These are phyloP conservation scores for Allolobophora icterica DNA, from an alignment of 2,888 invertebrate genomes.

Conservation along the genomic window DNA sequence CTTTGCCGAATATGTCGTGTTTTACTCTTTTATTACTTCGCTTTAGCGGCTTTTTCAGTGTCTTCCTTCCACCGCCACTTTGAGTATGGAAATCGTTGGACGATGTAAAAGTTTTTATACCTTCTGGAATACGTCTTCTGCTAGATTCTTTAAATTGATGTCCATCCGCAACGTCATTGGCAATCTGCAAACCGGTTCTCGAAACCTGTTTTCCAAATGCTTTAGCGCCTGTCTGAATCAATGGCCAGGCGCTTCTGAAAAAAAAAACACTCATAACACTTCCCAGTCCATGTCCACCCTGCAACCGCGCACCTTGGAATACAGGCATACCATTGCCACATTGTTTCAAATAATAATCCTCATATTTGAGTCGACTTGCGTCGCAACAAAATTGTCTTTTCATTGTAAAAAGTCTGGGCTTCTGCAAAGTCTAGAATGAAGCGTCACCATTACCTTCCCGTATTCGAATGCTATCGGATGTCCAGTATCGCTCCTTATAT, in stretches of 20 bases:
- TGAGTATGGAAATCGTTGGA: neutral
- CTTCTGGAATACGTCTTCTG: neutral
- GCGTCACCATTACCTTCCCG: neutral
- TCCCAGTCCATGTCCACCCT: neutral
- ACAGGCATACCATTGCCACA: neutral
- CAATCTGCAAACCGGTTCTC: neutral
- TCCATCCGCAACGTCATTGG: neutral
- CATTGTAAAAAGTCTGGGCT: neutral
- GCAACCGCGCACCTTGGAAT: neutral
- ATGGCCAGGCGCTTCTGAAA: neutral
- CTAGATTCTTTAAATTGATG: neutral
- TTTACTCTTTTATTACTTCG: neutral
- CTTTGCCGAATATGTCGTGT: neutral
- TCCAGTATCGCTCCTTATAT: neutral
- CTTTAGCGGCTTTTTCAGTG: neutral
- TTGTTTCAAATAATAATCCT: neutral
- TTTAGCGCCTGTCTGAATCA: neutral
- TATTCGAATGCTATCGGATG: neutral
- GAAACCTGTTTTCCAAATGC: neutral
- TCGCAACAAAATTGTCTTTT: neutral
- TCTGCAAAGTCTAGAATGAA: neutral
- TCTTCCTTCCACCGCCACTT: neutral
- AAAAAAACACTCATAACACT: neutral
- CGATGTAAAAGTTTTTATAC: neutral
- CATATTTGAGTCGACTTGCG: neutral